Evolutionary conservation across 2,888 invertebrate species (phyloP), one percentile per base, ranked within the genome.

Genomic region (Netelia melanura): DNA sequence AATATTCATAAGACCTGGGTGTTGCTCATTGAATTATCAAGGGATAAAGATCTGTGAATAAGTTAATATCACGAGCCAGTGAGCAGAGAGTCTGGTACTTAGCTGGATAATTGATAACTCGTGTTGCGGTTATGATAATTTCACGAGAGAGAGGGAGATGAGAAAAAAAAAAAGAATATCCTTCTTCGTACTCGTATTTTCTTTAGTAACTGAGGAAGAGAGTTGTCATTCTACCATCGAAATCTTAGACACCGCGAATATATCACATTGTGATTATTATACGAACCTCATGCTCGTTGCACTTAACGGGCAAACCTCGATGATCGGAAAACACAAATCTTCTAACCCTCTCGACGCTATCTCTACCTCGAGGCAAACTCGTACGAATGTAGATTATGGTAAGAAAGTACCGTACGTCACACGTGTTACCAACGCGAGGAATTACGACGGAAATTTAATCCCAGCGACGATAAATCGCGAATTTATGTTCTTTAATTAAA

Each of bases 11-110:
- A 62, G 62, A 58, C 23, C 56, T 48, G 83, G 70, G 74, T 56
- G 83, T 83, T 83, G 78, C 78, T 79, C 83, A 83, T 83, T 83
- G 74, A 83, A 83, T 83, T 83, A 83, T 83, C 83, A 79, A 52
- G 62, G 68, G 83, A 83, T 83, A 67, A 79, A 83, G 79, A 83
- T 83, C 83, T 54, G 68, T 75, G 83, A 83, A 83, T 83, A 74
- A 25, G 67, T 74, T 79, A 70, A 83, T 70, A 70, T 72, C 71
- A 74, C 78, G 67, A 78, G 61, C 72, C 78, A 44, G 21, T 48
- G 64, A 48, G 52, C 23, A 38, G 58, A 25, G 30, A 11, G 17
- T 30, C 48, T 52, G 62, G 68, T 83, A 79, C 79, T 83, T 65
- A 64, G 74, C 70, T 48, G 74, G 56, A 83, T 83, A 79, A 83